Conservation (phyloP, 2,113 vertebrate genomes). For the Pantherophis guttatus region DNA sequence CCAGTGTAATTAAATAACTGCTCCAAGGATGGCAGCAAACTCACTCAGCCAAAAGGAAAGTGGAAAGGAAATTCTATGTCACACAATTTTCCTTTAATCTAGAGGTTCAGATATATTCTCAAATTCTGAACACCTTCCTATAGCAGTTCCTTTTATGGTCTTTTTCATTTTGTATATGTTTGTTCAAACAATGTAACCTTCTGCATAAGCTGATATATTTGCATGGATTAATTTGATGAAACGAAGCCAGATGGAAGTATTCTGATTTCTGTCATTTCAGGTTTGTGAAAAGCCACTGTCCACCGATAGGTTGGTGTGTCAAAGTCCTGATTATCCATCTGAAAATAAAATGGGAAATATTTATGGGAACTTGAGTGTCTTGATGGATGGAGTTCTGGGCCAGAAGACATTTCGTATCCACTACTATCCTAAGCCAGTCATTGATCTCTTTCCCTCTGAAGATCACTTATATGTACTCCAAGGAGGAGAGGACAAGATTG, state of each 20-base stretch:
- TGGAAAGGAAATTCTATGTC: not conserved
- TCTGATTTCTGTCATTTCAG: slow-evolving; percentile 12
- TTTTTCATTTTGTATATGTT: not conserved
- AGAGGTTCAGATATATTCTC: not conserved
- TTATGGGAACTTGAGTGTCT: slow-evolving; percentile 75
- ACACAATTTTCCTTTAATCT: not conserved
- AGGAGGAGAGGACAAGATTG: slow-evolving; percentile 75
- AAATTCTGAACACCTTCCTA: too few relatives aligned
- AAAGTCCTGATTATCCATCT: slow-evolving; percentile 72
- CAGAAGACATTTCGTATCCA: slow-evolving; percentile 72
- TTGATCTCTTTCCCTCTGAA: slow-evolving; percentile 70
- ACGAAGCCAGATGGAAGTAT: not conserved
- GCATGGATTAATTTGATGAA: not conserved
- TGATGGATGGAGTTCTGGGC: slow-evolving; percentile 74
- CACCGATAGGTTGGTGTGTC: slow-evolving; percentile 73
- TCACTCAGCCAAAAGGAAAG: not conserved
- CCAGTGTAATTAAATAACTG: not conserved
- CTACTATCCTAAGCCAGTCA: slow-evolving; percentile 75
- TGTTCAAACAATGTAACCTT: not conserved
- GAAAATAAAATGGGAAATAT: slow-evolving; percentile 65
- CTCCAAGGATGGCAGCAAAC: not conserved
- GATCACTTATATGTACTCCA: slow-evolving; percentile 68
- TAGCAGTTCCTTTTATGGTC: not conserved
- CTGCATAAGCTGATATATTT: not conserved
- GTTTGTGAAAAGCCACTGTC: slow-evolving; percentile 68